Evolutionary conservation across 2,888 invertebrate species (phyloP), one percentile per base, ranked within the genome.

Genomic region (Epinotia demarniana): DNA sequence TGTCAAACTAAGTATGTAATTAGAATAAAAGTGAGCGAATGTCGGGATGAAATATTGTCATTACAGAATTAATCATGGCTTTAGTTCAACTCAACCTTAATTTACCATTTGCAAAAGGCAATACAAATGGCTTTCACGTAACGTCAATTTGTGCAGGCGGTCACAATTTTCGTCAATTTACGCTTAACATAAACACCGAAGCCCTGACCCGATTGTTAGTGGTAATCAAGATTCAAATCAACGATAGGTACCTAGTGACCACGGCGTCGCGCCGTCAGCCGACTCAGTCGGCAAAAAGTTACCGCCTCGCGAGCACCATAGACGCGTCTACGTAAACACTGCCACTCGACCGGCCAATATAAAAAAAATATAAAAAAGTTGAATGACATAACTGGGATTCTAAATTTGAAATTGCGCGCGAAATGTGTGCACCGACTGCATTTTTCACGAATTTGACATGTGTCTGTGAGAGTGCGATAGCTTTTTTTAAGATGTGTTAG

Each of bases 181-280:
- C 61, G 66, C 72, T 46, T 55, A 68, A 72, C 80, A 78, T 79
- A 80, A 77, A 79, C 80, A 85, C 83, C 82, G 85, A 85, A 86
- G 87, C 92, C 92, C 89, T 93, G 93, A 93, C 93, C 92, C 86
- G 86, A 83, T 88, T 89, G 86, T 86, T 83, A 83, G 83, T 78
- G 82, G 85, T 89, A 92, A 92, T 93, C 92, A 91, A 89, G 93
- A 93, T 92, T 83, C 81, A 84, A 91, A 92, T 89, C 92, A 90
- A 88, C 93, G 92, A 93, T 92, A 92, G 83, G 85, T 83, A n/a
- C n/a, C n/a, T n/a, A 88, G 88, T 92, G 92, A 92, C 92, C 92
- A 91, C 86, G 82, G 85, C 88, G 86, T 83, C 79, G 84, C 86
- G 84, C 83, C 80, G 80, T 90, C 92, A 92, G 92, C 92, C 90